These are phyloP conservation scores for Poicephalus gulielmi DNA, from an alignment of 2,113 vertebrate species.

Conservation along the genomic window DNA sequence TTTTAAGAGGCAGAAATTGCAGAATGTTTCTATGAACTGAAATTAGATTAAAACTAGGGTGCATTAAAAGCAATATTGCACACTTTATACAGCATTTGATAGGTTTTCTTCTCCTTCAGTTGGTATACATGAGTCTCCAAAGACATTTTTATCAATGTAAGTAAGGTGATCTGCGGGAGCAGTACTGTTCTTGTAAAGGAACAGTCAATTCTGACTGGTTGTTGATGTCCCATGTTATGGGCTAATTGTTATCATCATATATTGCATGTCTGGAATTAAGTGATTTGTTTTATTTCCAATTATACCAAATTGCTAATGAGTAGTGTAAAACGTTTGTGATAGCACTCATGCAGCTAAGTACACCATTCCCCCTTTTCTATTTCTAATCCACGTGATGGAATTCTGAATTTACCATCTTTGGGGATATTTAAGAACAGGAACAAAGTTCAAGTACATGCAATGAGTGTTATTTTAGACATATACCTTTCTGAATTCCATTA, in stretches of 20 bases:
- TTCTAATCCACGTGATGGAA: not conserved
- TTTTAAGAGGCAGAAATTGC: not conserved
- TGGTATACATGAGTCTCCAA: not conserved
- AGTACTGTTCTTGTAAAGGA: not conserved
- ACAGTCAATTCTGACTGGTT: not conserved
- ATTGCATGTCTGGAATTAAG: not conserved
- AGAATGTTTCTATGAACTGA: not conserved
- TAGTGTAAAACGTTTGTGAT: not conserved
- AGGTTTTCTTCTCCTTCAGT: not conserved
- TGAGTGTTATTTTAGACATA: not conserved
- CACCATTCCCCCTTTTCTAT: not conserved
- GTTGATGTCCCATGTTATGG: not conserved
- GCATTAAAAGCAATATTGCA: not conserved
- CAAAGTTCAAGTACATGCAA: not conserved
- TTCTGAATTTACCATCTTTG: not conserved
- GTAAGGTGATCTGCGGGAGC: not conserved
- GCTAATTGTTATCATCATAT: not conserved
- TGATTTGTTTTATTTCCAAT: not conserved
- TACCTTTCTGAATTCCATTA: not conserved
- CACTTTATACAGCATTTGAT: not conserved
- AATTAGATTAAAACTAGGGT: not conserved
- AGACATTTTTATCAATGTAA: not conserved
- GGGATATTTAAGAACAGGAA: not conserved
- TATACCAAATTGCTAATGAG: not conserved
- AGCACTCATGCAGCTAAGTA: not conserved